Base-by-base conservation (phyloP, 2,888 invertebrate genomes). In the Dryomyza anilis region DNA sequence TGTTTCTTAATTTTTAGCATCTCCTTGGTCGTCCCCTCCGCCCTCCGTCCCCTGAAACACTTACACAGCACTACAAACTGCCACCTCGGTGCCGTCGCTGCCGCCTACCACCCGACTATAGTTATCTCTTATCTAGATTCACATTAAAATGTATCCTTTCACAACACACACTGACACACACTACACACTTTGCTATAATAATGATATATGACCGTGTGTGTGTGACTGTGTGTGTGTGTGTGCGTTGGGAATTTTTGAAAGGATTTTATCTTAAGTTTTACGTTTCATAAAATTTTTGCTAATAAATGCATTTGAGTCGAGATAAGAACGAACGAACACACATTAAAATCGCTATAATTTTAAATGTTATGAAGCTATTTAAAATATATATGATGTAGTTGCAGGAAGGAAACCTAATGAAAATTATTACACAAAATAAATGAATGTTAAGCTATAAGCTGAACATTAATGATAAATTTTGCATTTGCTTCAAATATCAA, bases 141-240 rank as follows among this genome's bases (percentile, higher is more conserved):
- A 78, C 80, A 79, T 79, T 79, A 79, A 79, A 79, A 79, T 79
- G 79, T 79, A 79, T 79, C 79, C 76, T 74, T 78, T 74, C 16
- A 52, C 53, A 19, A 27, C 55, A 39, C 57, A n/a, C 27, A 58
- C 19, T 30, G 33, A 56, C 62, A 65, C 60, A 61, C 60, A 69
- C 48, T n/a, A 61, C 69, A n/a, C 60, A 61, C 56, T n/a, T 33
- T 30, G 39, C 10, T 33, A 66, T 67, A 76, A 76, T 76, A 76
- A 77, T 76, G 74, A 72, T 76, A 73, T 52, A 69, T 63, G 60
- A 59, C 50, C 73, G 69, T 73, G 71, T 60, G 23, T 57, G 50
- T 64, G 63, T 39, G 52, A 8, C 43, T 66, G 36, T 29, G 43
- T 70, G 48, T 66, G 59, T 71, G 62, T 66, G 61, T 67, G 57